Evolutionary conservation across 2,888 invertebrate genomes (phyloP).

Genomic region (Drosophila nigricruria): DNA sequence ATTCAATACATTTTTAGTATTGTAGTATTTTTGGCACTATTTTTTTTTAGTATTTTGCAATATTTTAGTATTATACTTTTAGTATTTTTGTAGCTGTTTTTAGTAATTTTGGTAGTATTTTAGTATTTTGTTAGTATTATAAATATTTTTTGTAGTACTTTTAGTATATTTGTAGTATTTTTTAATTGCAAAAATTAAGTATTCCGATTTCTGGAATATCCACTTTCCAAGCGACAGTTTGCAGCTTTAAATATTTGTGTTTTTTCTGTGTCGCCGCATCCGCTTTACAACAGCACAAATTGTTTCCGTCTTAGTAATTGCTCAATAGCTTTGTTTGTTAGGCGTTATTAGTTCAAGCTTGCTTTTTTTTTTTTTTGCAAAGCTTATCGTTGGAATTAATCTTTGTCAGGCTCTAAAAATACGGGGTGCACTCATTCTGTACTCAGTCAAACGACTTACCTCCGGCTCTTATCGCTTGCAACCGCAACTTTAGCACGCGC

Average conservation of each 20-base stretch:
- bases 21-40: too few species aligned
- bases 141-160: too few species aligned
- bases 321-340: conserved; percentile 28
- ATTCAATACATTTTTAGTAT: too few species aligned
- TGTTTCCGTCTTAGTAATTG: conserved; percentile 74
- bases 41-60: too few species aligned
- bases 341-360: conserved; percentile 28
- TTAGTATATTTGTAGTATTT: not conserved
- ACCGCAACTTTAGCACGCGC: conserved; percentile 50
- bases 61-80: too few species aligned
- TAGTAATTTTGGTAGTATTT: too few species aligned
- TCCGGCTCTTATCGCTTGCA: conserved; percentile 15
- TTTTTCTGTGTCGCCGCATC: conserved; percentile 45
- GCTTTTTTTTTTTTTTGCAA: conserved; percentile 17
- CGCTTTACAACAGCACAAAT: conserved; percentile 53
- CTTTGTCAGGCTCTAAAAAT: conserved; percentile 52
- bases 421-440: not conserved
- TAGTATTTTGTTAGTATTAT: too few species aligned
- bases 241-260: not conserved
- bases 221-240: conserved; percentile 5
- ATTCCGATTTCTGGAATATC: not conserved
- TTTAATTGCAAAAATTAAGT: not conserved
- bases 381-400: conserved; percentile 26
- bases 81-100: too few species aligned
- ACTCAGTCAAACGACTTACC: conserved; percentile 1